These are phyloP conservation scores for Himalopsyche kuldschensis DNA, from an alignment of 2,888 invertebrate species.

Conservation along the genomic window DNA sequence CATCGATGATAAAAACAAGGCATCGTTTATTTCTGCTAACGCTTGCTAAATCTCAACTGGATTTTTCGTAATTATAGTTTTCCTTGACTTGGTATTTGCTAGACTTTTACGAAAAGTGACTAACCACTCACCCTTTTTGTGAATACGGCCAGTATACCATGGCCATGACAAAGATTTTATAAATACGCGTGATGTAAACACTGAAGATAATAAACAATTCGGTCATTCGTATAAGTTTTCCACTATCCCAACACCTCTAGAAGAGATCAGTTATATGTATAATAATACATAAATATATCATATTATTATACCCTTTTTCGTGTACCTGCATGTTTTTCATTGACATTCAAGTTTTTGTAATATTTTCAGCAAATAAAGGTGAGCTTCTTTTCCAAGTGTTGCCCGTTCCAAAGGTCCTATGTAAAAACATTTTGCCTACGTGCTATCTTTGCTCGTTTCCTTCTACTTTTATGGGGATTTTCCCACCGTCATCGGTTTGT, in stretches of 20 bases:
- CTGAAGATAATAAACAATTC: too few species aligned
- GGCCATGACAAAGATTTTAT: too few species aligned
- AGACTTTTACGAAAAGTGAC: too few species aligned
- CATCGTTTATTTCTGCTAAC: too few species aligned
- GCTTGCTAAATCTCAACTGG: too few species aligned
- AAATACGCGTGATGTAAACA: too few species aligned
- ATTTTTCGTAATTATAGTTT: too few species aligned
- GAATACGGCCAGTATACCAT: too few species aligned
- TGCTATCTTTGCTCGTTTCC: not conserved
- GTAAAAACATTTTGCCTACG: not conserved
- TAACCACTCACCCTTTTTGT: too few species aligned
- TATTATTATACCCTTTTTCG: not conserved
- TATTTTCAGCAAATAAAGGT: not conserved
- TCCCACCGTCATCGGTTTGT: not conserved
- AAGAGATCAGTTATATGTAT: not conserved
- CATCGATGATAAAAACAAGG: too few species aligned
- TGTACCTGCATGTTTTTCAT: not conserved
- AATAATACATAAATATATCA: not conserved
- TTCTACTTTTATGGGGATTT: not conserved
- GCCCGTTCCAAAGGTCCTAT: not conserved
- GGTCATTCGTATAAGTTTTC: not conserved
- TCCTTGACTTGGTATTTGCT: too few species aligned
- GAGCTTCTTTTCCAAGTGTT: not conserved
- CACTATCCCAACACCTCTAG: not conserved
- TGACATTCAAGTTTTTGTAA: not conserved